These are phyloP conservation scores for Eonycteris spelaea DNA, from an alignment of 2,113 vertebrate genomes.

Conservation along the genomic window DNA sequence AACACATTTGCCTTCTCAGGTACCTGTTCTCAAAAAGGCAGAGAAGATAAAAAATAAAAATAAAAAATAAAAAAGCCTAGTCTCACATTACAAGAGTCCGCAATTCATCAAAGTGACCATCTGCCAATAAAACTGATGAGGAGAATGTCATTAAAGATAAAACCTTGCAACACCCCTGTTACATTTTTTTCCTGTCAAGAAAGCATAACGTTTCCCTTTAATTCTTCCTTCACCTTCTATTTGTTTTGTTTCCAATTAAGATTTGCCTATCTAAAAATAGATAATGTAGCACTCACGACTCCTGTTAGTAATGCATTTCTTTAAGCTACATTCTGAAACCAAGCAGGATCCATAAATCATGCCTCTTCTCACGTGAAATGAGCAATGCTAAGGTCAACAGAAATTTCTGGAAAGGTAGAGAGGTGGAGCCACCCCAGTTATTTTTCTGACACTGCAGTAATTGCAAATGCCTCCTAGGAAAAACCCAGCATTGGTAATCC, in stretches of 20 bases:
- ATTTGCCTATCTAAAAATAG: conserved; percentile 55
- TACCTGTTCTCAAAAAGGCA: conserved; percentile 35
- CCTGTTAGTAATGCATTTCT: conserved; percentile 55
- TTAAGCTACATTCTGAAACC: conserved; percentile 48
- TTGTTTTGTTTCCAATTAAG: conserved; percentile 67
- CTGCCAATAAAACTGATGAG: conserved; percentile 28
- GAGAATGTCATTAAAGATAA: conserved; percentile 24
- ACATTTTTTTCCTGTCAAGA: neutral
- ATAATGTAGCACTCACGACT: neutral
- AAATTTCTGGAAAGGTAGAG: conserved; percentile 60
- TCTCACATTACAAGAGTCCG: neutral
- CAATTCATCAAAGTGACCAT: conserved; percentile 43
- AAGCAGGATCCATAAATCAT: conserved; percentile 67
- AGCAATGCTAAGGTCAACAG: conserved; percentile 68
- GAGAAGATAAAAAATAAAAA: neutral
- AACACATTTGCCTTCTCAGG: conserved; percentile 54
- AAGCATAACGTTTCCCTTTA: conserved; percentile 31
- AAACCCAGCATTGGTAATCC: neutral
- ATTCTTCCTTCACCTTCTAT: conserved; percentile 35
- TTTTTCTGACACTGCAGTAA: conserved; percentile 50
- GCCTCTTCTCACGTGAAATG: conserved; percentile 52
- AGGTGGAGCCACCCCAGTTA: conserved; percentile 37
- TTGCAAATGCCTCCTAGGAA: conserved; percentile 41
- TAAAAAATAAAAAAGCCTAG: neutral
- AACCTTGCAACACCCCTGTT: neutral